These are phyloP conservation scores for Tyria jacobaeae DNA, from an alignment of 2,888 invertebrate genomes.

Conservation along the genomic window DNA sequence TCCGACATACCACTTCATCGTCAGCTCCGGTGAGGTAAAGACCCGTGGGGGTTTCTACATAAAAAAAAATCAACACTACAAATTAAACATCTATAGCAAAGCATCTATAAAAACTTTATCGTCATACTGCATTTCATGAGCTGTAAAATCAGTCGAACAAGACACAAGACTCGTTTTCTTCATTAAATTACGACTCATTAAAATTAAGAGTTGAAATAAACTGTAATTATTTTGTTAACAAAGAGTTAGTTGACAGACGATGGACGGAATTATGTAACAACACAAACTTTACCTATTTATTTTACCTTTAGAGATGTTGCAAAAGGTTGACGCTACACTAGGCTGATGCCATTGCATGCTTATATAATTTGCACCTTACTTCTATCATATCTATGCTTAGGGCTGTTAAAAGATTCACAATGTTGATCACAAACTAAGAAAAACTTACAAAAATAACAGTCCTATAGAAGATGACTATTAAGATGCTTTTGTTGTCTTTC, in stretches of 20 bases:
- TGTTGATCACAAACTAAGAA: too few relatives aligned
- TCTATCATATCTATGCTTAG: neutral
- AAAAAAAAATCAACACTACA: too few relatives aligned
- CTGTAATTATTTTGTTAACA: slow-evolving; percentile 45
- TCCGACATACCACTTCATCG: too few relatives aligned
- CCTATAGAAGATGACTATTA: too few relatives aligned
- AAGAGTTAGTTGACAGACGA: slow-evolving; percentile 35
- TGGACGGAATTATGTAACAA: slow-evolving; percentile 39
- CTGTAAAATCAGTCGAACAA: slow-evolving; percentile 1
- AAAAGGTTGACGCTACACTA: neutral
- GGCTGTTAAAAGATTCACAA: too few relatives aligned
- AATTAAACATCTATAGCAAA: too few relatives aligned
- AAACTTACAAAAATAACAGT: too few relatives aligned
- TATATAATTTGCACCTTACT: neutral
- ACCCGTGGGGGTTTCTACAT: too few relatives aligned
- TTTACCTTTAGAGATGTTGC: slow-evolving; percentile 13
- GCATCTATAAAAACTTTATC: too few relatives aligned
- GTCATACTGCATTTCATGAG: neutral
- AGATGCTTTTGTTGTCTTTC: too few relatives aligned
- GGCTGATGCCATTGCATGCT: neutral
- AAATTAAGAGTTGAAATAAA: slow-evolving; percentile 35
- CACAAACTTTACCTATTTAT: slow-evolving; percentile 38
- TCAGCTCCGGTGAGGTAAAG: too few relatives aligned
- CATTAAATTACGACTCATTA: slow-evolving; percentile 31
- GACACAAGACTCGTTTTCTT: slow-evolving; percentile 19